Evolutionary conservation across 2,113 vertebrate genomes (phyloP), one percentile per base, ranked within the genome.

Genomic region (Peucedramus taeniatus): DNA sequence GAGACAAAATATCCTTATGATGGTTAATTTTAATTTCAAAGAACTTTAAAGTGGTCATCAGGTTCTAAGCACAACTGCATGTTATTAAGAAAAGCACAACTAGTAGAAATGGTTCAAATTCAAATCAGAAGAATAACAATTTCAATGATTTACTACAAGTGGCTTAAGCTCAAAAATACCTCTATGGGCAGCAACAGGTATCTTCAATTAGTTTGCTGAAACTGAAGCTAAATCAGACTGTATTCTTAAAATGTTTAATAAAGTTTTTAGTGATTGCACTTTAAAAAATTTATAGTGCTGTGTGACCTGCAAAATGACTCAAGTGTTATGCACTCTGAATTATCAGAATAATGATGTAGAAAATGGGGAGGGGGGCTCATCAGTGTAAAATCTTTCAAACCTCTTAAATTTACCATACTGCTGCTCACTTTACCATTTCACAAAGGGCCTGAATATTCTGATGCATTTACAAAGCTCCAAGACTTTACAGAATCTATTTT

Each of bases 251-350:
- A 42, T 6, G 8, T 53, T 53, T 69, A 53, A 81, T 6, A 1
- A 66, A 23, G 6, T 27, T 45, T 83, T 66, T 40, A 37, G 37
- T 21, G 13, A 51, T 7, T 7, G 28, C 31, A 42, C 33, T 57
- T 79, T 1, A 31, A 76, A 54, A 64, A 56, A 12, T 30, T 49
- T n/a, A 13, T 30, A 65, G 80, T 16, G 18, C 9, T 42, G 13
- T 17, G 13, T 33, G 31, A 24, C 12, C 5, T 0, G 0, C n/a
- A n/a, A 51, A 11, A 49, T 39, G 1, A 33, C 24, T 68, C 53
- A 61, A 27, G 65, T 13, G 18, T 39, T 77, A 31, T 1, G 3
- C 4, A 49, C 35, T 63, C 35, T 33, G 13, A 76, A 91, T 42
- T 71, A 21, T 10, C 21, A 86, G 14, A 59, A 76, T 23, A 63